Conservation (phyloP, 2,113 vertebrate species). For the Campylomormyrus tamandua region DNA sequence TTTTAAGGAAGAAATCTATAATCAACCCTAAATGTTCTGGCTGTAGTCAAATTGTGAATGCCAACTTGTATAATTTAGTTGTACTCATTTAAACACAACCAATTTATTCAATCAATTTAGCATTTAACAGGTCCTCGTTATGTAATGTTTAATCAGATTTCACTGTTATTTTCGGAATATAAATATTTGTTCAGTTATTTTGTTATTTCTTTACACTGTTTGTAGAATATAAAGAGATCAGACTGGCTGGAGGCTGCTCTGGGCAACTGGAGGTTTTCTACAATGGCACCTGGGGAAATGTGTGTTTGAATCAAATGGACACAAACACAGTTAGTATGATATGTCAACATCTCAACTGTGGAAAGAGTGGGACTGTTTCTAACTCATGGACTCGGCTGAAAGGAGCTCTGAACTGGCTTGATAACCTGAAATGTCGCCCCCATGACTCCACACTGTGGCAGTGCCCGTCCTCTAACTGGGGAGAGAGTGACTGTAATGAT, state of each 20-base stretch:
- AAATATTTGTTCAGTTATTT: not conserved
- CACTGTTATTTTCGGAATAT: too few relatives aligned
- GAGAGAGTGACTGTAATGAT: not conserved
- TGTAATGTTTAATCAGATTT: not conserved
- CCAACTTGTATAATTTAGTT: too few relatives aligned
- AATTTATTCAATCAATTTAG: too few relatives aligned
- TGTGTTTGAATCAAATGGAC: slow-evolving; percentile 21
- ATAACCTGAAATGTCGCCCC: slow-evolving; percentile 2
- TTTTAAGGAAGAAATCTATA: too few relatives aligned
- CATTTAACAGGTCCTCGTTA: too few relatives aligned
- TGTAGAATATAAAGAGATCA: not conserved
- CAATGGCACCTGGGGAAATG: slow-evolving; percentile 24
- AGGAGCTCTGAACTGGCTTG: slow-evolving; percentile 4
- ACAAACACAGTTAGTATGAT: slow-evolving; percentile 23
- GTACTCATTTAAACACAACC: too few relatives aligned
- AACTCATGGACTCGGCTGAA: not conserved
- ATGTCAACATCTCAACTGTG: slow-evolving; percentile 24
- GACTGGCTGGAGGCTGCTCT: slow-evolving; percentile 2
- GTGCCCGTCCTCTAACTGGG: not conserved
- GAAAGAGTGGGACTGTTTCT: not conserved
- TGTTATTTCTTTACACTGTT: not conserved
- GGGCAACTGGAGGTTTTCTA: slow-evolving; percentile 32
- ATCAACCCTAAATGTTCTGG: too few relatives aligned
- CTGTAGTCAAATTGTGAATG: too few relatives aligned
- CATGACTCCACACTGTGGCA: slow-evolving; percentile 17